Conservation (phyloP, 1,140 invertebrate species). For the Dufourea novaeangliae region DNA sequence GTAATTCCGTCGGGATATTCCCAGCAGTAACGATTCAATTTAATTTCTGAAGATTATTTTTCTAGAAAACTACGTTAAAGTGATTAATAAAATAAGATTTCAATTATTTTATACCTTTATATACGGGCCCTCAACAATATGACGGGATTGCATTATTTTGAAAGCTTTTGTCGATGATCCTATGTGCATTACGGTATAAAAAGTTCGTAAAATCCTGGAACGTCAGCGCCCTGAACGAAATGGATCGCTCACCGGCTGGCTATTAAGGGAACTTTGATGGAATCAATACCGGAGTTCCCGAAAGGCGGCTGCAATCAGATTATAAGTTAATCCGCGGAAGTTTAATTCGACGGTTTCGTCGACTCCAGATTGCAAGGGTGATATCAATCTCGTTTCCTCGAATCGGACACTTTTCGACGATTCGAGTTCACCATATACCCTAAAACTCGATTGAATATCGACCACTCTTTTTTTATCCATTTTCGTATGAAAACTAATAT, state of each 20-base stretch:
- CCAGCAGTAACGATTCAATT: too few relatives aligned
- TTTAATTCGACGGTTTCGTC: constrained; percentile 11
- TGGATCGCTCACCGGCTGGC: neutral
- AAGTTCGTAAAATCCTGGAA: neutral
- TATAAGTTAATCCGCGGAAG: constrained; percentile 14
- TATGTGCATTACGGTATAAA: neutral
- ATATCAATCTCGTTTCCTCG: neutral
- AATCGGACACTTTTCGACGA: neutral
- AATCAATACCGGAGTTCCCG: constrained; percentile 17
- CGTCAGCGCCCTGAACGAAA: neutral
- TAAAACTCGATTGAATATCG: too few relatives aligned
- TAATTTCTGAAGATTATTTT: neutral
- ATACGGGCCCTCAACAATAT: neutral
- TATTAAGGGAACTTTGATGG: constrained; percentile 2
- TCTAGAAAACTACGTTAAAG: neutral
- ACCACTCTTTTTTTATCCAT: too few relatives aligned
- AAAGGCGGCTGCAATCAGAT: constrained; percentile 19
- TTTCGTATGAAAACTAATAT: too few relatives aligned
- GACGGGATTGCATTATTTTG: neutral
- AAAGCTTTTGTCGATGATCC: neutral
- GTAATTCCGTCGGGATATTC: too few relatives aligned
- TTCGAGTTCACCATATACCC: too few relatives aligned
- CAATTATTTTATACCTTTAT: neutral
- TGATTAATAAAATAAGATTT: neutral
- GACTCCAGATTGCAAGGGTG: neutral